Evolutionary conservation across 2,888 invertebrate genomes (phyloP).

Genomic region (Heteromurus nitidus): DNA sequence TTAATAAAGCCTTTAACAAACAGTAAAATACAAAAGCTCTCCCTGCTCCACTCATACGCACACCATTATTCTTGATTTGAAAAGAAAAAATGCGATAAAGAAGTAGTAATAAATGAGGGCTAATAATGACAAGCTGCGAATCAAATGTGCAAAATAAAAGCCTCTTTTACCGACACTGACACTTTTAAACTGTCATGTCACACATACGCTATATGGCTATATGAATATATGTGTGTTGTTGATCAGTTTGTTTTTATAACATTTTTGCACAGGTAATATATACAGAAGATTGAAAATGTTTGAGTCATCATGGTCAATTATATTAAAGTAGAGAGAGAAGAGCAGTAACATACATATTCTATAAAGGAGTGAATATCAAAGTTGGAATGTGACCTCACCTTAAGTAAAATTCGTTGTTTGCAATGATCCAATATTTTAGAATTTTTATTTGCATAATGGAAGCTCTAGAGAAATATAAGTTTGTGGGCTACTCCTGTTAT

Average conservation of each 20-base stretch:
- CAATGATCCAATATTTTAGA: conserved; percentile 3
- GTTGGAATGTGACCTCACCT: too few species aligned
- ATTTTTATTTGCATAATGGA: too few species aligned
- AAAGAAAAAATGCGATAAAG: conserved; percentile 17
- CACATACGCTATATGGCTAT: background rate
- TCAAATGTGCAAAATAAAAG: conserved; percentile 5
- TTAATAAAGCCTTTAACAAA: background rate
- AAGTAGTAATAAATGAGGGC: conserved; percentile 10
- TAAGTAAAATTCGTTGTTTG: too few species aligned
- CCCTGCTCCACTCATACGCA: too few species aligned
- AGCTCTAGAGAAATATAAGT: too few species aligned
- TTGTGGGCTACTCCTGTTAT: too few species aligned
- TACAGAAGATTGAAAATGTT: conserved; percentile 8
- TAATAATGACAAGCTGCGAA: conserved; percentile 23
- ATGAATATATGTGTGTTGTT: background rate
- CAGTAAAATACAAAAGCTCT: too few species aligned
- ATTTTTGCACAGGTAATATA: too few species aligned
- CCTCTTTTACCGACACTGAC: conserved; percentile 7
- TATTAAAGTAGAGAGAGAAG: background rate
- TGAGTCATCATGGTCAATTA: conserved; percentile 16
- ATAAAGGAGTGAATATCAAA: background rate
- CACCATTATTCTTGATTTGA: too few species aligned
- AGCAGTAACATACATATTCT: background rate
- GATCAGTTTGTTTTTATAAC: too few species aligned
- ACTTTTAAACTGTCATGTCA: conserved; percentile 25